These are phyloP conservation scores for Grallaria varia DNA, from an alignment of 2,113 vertebrate genomes.

Conservation along the genomic window DNA sequence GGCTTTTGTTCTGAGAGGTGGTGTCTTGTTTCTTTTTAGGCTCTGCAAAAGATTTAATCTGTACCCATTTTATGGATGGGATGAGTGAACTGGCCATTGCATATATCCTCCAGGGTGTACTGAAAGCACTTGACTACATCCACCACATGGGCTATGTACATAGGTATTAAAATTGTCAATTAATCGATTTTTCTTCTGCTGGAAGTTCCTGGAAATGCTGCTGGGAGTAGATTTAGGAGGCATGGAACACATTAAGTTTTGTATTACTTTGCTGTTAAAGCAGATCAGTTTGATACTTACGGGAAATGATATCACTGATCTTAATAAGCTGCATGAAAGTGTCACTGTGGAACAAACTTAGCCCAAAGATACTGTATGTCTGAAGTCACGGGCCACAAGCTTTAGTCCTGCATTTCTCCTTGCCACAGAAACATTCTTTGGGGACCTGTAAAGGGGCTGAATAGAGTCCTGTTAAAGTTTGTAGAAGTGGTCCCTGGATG, in stretches of 20 bases:
- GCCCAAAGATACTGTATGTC: neutral
- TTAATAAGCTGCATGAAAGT: neutral
- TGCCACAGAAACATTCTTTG: neutral
- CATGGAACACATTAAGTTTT: neutral
- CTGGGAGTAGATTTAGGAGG: neutral
- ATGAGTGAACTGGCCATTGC: constrained; percentile 94
- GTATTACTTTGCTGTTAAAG: neutral
- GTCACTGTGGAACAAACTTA: neutral
- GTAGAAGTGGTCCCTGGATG: neutral
- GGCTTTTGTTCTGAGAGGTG: neutral
- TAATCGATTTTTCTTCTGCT: neutral
- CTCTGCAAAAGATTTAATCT: constrained; percentile 94
- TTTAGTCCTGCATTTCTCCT: neutral
- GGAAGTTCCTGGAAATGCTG: neutral
- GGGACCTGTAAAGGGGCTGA: neutral
- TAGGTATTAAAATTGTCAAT: constrained; percentile 70
- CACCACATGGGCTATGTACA: constrained; percentile 99
- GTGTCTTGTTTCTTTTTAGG: constrained; percentile 70
- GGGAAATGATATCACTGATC: neutral
- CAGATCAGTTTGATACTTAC: neutral
- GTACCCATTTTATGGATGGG: constrained; percentile 91
- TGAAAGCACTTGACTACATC: constrained; percentile 95
- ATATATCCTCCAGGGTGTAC: constrained; percentile 89
- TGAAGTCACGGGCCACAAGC: neutral
- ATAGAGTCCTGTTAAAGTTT: neutral